phyloP scores from a whole-genome alignment of 2,888 invertebrate species.

The Selenia dentaria region DNA sequence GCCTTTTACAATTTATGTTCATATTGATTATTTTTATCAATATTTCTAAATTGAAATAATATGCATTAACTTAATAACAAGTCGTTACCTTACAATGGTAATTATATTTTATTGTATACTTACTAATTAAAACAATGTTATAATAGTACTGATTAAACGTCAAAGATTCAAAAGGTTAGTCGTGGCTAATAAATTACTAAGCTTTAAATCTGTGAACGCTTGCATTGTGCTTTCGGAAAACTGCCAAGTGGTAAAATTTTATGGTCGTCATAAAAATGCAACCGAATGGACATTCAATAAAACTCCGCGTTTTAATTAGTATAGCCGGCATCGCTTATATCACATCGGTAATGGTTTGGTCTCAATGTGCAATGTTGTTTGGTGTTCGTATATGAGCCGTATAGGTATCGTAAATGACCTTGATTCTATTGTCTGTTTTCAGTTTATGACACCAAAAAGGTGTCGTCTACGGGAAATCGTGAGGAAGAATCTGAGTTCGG shows the following conservation, averaged over 20 bases:
- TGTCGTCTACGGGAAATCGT: slow-evolving; percentile 68
- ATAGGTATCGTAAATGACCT: no score
- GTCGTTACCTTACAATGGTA: no score
- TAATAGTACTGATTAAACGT: no score
- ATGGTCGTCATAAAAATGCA: neutral
- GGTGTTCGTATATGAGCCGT: slow-evolving; percentile 1
- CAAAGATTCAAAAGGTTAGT: slow-evolving; percentile 28
- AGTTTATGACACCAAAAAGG: slow-evolving; percentile 88
- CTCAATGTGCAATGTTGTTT: neutral
- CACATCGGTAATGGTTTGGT: neutral
- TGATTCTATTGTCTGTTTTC: slow-evolving; percentile 21
- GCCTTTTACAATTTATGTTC: no score
- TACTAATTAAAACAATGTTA: no score
- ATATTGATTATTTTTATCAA: no score
- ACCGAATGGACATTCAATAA: neutral
- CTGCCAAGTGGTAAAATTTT: neutral
- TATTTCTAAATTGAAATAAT: no score
- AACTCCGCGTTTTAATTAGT: no score
- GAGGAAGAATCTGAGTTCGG: slow-evolving; percentile 90
- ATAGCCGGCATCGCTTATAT: no score
- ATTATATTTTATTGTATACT: no score
- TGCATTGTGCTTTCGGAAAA: slow-evolving; percentile 37
- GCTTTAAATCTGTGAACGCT: slow-evolving; percentile 46
- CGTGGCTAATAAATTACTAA: slow-evolving; percentile 45
- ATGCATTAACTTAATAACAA: no score